phyloP scores from a whole-genome alignment of 2,113 vertebrate species.

The Rhinolophus sinicus region DNA sequence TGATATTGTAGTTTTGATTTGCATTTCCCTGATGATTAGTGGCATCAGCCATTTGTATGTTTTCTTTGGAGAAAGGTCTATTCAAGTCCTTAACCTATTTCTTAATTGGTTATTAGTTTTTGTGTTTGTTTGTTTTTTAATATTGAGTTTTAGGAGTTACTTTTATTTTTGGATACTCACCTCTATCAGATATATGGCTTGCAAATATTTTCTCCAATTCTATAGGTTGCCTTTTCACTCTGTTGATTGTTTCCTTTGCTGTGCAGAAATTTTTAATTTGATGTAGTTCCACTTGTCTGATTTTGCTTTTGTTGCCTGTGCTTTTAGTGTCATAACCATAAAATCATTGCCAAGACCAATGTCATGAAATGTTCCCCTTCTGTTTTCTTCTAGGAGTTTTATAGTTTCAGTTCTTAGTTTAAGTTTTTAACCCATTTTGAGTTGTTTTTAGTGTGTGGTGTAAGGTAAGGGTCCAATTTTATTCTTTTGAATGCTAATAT shows the following conservation, averaged over 20 bases:
- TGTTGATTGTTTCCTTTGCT: neutral
- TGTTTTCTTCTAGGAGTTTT: neutral
- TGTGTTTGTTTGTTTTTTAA: neutral
- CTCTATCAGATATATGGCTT: neutral
- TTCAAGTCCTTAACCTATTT: neutral
- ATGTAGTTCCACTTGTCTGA: neutral
- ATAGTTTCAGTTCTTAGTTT: neutral
- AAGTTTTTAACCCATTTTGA: neutral
- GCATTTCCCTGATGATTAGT: neutral
- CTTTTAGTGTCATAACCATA: neutral
- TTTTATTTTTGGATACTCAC: neutral
- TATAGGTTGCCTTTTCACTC: neutral
- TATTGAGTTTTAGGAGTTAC: neutral
- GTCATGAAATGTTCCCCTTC: neutral
- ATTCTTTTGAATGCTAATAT: neutral
- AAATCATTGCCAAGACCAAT: neutral
- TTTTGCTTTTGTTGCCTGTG: neutral
- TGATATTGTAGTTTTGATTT: too few relatives aligned
- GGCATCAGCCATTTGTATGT: neutral
- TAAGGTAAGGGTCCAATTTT: neutral
- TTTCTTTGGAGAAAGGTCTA: neutral
- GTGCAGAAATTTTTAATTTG: neutral
- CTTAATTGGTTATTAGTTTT: neutral
- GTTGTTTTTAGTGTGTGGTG: neutral
- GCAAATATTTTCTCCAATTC: neutral